Conservation (phyloP, 2,888 invertebrate species). For the Dugesia japonica region DNA sequence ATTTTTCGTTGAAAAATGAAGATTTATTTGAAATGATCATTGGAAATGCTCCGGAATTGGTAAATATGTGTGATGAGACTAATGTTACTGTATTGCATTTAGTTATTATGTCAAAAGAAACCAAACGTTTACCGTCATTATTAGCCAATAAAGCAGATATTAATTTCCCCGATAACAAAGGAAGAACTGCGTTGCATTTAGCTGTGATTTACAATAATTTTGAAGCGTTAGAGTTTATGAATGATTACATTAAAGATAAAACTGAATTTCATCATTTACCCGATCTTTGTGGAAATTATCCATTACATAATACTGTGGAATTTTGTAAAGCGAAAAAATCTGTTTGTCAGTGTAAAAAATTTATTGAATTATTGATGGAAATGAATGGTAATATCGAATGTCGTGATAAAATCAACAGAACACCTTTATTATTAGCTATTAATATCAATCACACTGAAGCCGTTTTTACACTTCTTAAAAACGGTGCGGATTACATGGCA, state of each 20-base stretch:
- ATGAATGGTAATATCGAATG: constrained; percentile 1
- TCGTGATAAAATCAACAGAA: neutral
- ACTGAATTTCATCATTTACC: neutral
- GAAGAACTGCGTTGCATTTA: neutral
- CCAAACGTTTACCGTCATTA: neutral
- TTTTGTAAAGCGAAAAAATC: neutral
- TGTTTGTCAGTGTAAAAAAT: neutral
- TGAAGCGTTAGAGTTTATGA: neutral
- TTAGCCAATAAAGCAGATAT: neutral
- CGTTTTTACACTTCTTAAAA: neutral
- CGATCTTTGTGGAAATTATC: neutral
- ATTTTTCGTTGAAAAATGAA: neutral
- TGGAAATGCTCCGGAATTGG: neutral
- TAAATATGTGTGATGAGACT: neutral
- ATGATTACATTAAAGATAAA: neutral
- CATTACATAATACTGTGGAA: neutral
- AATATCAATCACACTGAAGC: neutral
- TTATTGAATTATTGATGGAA: neutral
- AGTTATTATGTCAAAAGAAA: constrained; percentile 10
- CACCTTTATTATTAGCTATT: neutral
- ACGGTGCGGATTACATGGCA: neutral
- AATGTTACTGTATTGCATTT: neutral
- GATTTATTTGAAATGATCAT: neutral
- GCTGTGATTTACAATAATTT: neutral
- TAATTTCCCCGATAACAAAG: neutral